phyloP scores from a whole-genome alignment of 2,888 invertebrate genomes.

The Papilio elwesi region DNA sequence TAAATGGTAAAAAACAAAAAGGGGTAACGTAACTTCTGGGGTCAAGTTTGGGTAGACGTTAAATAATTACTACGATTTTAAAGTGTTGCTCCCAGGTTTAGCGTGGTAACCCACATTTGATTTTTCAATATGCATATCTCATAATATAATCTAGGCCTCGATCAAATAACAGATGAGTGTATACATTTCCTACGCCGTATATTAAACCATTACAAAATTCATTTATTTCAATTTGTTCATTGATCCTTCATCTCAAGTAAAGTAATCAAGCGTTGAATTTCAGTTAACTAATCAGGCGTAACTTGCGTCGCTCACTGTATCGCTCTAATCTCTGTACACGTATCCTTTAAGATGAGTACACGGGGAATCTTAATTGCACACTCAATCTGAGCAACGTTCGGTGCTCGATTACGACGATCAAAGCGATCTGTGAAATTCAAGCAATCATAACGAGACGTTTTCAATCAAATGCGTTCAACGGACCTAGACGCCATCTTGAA shows the following conservation, averaged over 20 bases:
- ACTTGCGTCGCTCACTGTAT: constrained; percentile 16
- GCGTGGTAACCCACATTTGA: too few species aligned
- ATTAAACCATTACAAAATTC: not conserved
- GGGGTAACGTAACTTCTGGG: too few species aligned
- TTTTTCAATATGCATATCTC: too few species aligned
- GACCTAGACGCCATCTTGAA: not conserved
- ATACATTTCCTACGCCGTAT: too few species aligned
- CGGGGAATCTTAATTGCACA: constrained; percentile 26
- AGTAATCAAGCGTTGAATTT: constrained; percentile 14
- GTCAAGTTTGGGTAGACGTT: too few species aligned
- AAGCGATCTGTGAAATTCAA: constrained; percentile 10
- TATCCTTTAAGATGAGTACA: constrained; percentile 23
- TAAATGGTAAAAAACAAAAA: too few species aligned
- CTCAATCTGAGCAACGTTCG: constrained; percentile 3
- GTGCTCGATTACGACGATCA: constrained; percentile 15
- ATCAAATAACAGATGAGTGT: too few species aligned
- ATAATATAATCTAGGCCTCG: too few species aligned
- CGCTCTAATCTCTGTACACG: constrained; percentile 13
- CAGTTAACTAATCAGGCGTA: constrained; percentile 26
- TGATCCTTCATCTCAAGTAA: not conserved
- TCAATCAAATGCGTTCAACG: constrained; percentile 23
- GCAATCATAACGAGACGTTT: constrained; percentile 17
- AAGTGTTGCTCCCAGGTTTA: too few species aligned
- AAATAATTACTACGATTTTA: too few species aligned
- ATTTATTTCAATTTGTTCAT: not conserved